Conservation (phyloP, 2,797 vertebrate species). For the Enteromius trimaculatus region DNA sequence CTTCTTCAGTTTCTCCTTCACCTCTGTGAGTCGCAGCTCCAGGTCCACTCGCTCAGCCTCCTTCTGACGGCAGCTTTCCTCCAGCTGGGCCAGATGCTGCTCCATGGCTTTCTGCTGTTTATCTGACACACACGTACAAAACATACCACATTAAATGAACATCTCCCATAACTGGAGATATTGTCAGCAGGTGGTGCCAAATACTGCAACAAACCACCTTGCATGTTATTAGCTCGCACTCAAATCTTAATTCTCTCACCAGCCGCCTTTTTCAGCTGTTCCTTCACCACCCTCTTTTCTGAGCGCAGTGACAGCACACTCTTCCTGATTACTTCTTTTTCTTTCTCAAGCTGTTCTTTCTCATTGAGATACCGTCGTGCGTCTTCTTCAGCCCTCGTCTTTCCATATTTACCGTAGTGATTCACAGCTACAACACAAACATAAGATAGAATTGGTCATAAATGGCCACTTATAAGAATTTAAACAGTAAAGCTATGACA, state of each 20-base stretch:
- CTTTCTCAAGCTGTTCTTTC: constrained; percentile 92
- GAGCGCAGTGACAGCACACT: constrained; percentile 82
- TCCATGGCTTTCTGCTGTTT: constrained; percentile 77
- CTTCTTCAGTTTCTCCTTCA: constrained; percentile 94
- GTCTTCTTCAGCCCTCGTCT: constrained; percentile 94
- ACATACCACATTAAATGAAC: not conserved
- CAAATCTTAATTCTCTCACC: constrained; percentile 70
- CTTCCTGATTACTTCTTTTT: constrained; percentile 86
- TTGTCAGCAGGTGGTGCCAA: constrained; percentile 44
- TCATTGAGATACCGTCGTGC: constrained; percentile 87
- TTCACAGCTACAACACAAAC: constrained; percentile 82
- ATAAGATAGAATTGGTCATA: not conserved
- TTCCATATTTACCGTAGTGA: constrained; percentile 91
- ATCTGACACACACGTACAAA: constrained; percentile 66
- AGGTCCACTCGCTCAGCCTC: constrained; percentile 90
- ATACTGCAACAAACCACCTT: not conserved
- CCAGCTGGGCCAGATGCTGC: constrained; percentile 81
- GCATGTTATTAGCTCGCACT: not conserved
- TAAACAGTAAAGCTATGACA: not conserved
- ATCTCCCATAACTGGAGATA: not conserved
- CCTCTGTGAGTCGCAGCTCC: constrained; percentile 88
- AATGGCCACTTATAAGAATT: not conserved
- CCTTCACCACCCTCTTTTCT: constrained; percentile 87
- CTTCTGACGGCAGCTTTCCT: constrained; percentile 86
- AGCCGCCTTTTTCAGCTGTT: constrained; percentile 80